Evolutionary conservation across 1,140 invertebrate species (phyloP).

Genomic region (Papilio helenus): DNA sequence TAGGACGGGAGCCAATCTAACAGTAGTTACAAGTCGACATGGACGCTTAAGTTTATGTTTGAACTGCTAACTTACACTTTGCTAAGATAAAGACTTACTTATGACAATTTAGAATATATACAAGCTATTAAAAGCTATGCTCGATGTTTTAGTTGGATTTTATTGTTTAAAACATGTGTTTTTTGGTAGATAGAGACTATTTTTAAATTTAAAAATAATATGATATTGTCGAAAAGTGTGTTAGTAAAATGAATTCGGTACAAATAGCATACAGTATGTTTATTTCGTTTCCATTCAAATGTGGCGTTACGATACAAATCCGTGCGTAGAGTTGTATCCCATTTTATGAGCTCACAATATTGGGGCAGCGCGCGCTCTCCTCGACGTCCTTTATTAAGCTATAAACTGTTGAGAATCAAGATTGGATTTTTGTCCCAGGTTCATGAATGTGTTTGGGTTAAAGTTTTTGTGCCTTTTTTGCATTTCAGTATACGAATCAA

Average conservation of each 20-base stretch:
- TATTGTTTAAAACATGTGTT: neutral
- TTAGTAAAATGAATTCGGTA: neutral
- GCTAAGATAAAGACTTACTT: neutral
- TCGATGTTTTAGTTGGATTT: neutral
- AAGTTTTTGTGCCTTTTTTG: neutral
- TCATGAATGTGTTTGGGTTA: slow-evolving; percentile 3
- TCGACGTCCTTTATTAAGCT: neutral
- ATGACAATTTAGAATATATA: too few species aligned
- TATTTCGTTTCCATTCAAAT: slow-evolving; percentile 6
- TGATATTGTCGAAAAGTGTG: neutral
- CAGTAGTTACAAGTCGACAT: neutral
- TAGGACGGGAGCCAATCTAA: slow-evolving; percentile 9
- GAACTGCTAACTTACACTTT: neutral
- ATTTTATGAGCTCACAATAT: slow-evolving; percentile 17
- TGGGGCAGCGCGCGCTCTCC: neutral
- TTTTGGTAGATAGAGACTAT: too few species aligned
- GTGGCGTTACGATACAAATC: slow-evolving; percentile 7
- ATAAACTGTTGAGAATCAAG: slow-evolving; percentile 24
- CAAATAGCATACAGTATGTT: neutral
- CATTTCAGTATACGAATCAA: neutral
- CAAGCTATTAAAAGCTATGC: too few species aligned
- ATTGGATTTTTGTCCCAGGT: slow-evolving; percentile 25
- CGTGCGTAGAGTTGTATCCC: neutral
- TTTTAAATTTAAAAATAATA: neutral
- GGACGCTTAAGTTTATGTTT: neutral